These are phyloP conservation scores for Actenoides hombroni DNA, from an alignment of 2,113 vertebrate genomes.

Conservation along the genomic window DNA sequence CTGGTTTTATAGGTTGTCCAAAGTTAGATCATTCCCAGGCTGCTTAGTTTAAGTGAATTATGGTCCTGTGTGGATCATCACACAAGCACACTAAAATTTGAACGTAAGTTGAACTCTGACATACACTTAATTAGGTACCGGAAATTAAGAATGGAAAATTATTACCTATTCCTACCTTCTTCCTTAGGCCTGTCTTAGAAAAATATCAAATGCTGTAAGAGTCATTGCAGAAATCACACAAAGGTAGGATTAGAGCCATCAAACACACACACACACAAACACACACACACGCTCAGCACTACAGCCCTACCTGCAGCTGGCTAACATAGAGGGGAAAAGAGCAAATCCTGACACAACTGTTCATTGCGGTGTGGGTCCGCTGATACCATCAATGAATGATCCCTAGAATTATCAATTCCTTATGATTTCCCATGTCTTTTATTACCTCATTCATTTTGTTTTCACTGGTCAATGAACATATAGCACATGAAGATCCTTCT, in stretches of 20 bases:
- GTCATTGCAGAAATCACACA: background rate
- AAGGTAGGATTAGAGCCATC: background rate
- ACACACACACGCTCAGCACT: too few relatives aligned
- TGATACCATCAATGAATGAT: background rate
- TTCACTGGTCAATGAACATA: background rate
- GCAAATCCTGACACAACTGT: background rate
- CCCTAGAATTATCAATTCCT: background rate
- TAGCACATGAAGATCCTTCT: background rate
- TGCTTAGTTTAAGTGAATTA: background rate
- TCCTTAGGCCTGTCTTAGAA: background rate
- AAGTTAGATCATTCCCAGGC: background rate
- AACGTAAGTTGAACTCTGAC: background rate
- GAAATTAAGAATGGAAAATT: background rate
- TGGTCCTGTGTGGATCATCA: background rate
- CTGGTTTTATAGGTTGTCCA: background rate
- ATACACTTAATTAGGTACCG: background rate
- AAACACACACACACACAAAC: too few relatives aligned
- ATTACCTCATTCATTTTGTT: background rate
- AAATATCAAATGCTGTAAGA: background rate
- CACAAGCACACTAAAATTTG: background rate
- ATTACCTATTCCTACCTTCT: background rate
- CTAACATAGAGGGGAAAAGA: accelerated
- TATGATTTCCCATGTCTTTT: background rate
- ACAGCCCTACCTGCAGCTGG: background rate
- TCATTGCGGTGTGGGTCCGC: background rate